These are phyloP conservation scores for Frankliniella intonsa DNA, from an alignment of 2,888 invertebrate species.

Conservation along the genomic window DNA sequence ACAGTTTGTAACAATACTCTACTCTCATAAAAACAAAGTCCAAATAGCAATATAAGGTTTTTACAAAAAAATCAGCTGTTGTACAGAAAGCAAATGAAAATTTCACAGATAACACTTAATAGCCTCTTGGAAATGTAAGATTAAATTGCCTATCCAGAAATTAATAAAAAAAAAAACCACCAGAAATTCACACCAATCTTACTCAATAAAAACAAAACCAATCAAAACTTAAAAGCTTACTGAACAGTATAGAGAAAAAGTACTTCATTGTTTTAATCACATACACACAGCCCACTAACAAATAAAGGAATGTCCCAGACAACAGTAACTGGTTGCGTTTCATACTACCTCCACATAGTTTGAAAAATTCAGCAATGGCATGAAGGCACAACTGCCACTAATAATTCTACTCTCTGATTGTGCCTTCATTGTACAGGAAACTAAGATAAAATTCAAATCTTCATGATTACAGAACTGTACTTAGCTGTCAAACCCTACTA, in stretches of 20 bases:
- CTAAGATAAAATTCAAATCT: not conserved
- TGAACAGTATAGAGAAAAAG: not conserved
- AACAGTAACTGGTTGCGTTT: not conserved
- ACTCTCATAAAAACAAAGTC: not conserved
- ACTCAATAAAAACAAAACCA: not conserved
- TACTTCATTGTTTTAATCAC: not conserved
- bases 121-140: not conserved
- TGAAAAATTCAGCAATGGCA: too few relatives aligned
- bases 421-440: not conserved
- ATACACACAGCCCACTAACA: constrained; percentile 17
- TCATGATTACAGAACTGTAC: too few relatives aligned
- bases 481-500: too few relatives aligned
- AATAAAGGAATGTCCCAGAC: not conserved
- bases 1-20: not conserved
- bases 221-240: not conserved
- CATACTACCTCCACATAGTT: too few relatives aligned
- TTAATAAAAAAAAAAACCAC: too few relatives aligned
- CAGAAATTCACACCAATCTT: too few relatives aligned
- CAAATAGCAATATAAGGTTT: not conserved
- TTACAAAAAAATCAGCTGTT: not conserved
- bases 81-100: too few relatives aligned
- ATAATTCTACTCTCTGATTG: too few relatives aligned
- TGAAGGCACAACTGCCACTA: too few relatives aligned
- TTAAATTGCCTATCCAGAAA: not conserved
- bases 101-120: not conserved